Evolutionary conservation across 2,888 invertebrate species (phyloP), one percentile per base, ranked within the genome.

Genomic region (Drosophila cognata): DNA sequence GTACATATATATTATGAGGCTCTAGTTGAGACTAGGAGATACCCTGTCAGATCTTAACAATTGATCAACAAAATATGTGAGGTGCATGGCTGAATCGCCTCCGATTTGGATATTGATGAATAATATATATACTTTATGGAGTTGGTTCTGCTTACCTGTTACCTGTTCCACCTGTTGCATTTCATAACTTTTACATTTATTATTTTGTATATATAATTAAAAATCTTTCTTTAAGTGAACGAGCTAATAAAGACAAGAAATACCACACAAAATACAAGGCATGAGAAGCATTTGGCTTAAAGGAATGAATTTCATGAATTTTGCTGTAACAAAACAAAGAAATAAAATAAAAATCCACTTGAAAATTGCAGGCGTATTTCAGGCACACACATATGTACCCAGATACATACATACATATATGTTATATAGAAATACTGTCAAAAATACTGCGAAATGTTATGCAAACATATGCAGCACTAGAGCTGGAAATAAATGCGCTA

Each of bases 391-490:
- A 18, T 11, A 31, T 18, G 21, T 21, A 21, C 21, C 21, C 21
- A 21, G 21, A 38, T 4, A 51, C 10, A 31, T 5, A 31, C 5
- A 51, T n/a, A 2, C 11, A 25, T 25, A 46, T 46, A 25, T 13
- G 28, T 29, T 48, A 13, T 52, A 29, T 13, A 56, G 48, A 51
- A 69, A 68, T 57, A 69, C 50, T 50, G 70, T 68, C 59, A 46
- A 59, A 70, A 60, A 70, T 70, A 56, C 57, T 61, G 79, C 59
- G 64, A 83, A 84, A 81, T 84, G 71, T 88, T 84, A 86, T 88
- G 84, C 88, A 89, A 85, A 84, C 85, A 89, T 85, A 89, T 85
- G 85, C 84, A 77, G 81, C 79, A 81, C 81, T 76, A 72, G 84
- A 81, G 74, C 74, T 41, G 80, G 77, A 82, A 84, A 87, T 83